These are phyloP conservation scores for Gallinago undulata DNA, from an alignment of 2,113 vertebrate genomes.

Conservation along the genomic window DNA sequence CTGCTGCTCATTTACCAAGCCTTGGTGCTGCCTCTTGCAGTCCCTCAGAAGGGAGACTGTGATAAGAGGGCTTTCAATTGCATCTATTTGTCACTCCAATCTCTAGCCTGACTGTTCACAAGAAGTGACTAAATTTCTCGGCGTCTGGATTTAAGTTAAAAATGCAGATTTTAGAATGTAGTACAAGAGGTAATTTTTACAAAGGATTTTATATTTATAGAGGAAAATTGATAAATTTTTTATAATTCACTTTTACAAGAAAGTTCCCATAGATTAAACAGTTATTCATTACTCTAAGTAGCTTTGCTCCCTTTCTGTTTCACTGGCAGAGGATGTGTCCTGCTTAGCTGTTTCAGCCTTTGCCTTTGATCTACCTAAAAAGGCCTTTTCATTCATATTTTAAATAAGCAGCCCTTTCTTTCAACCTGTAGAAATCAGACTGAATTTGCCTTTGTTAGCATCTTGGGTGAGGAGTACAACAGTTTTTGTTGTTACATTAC, in stretches of 20 bases:
- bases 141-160: constrained; percentile 32
- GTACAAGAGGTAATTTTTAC: constrained; percentile 32
- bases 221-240: constrained; percentile 50
- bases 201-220: constrained; percentile 47
- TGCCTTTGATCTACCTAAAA: not conserved
- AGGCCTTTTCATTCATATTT: not conserved
- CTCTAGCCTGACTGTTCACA: not conserved
- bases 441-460: not conserved
- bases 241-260: constrained; percentile 48
- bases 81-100: not conserved
- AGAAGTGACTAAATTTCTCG: not conserved
- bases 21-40: not conserved
- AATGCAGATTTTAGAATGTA: constrained; percentile 44
- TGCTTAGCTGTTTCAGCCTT: not conserved
- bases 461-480: not conserved
- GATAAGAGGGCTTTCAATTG: constrained; percentile 3
- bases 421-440: not conserved
- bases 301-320: not conserved
- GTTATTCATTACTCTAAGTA: constrained; percentile 22
- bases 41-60: not conserved
- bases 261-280: constrained; percentile 28
- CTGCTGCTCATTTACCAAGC: not conserved
- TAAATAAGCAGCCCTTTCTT: not conserved
- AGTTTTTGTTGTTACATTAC: not conserved
- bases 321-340: not conserved